Evolutionary conservation across 2,797 vertebrate species (phyloP), one percentile per base, ranked within the genome.

Genomic region (Balearica regulorum): DNA sequence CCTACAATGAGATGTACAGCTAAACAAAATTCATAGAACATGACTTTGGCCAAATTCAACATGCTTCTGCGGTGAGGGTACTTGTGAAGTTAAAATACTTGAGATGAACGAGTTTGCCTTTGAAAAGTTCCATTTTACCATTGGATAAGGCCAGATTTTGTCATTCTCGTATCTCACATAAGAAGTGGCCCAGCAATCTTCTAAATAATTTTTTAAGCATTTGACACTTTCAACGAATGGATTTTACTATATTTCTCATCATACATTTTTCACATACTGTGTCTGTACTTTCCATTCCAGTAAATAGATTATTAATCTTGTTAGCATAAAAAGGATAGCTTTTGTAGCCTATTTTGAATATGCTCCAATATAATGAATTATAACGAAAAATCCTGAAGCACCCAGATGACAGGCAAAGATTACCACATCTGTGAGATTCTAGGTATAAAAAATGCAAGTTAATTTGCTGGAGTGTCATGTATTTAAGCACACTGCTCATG

Each of bases 101-200:
- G 1, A 31, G 28, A 12, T 7, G 69, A 35, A 37, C 1, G 15
- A 39, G 41, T 18, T 20, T 25, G 44, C 44, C 73, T 31, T n/a
- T 44, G 83, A 35, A 70, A 87, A 13, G 10, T 6, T 33, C 26
- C 46, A 6, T 26, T 13, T 20, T 39, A 18, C n/a, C 35, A 6
- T 0, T 22, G 54, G 33, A 12, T 35, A 3, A 29, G 44, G 49
- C 33, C 15, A 13, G 55, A 10, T 13, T 19, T 14, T 16, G 33
- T 14, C 61, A 37, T 10, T 29, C 77, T 28, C 6, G 0, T 6
- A 2, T 11, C 43, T 16, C 75, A 37, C 19, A 0, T 8, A 16
- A 3, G 6, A 72, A 61, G 24, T 11, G 29, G 29, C 62, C 39
- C 49, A 69, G 28, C 9, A 48, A 70, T 2, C n/a, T 76, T 60